Evolutionary conservation across 1,140 invertebrate species (phyloP), one percentile per base, ranked within the genome.

Genomic region (Dendrolimus kikuchii): DNA sequence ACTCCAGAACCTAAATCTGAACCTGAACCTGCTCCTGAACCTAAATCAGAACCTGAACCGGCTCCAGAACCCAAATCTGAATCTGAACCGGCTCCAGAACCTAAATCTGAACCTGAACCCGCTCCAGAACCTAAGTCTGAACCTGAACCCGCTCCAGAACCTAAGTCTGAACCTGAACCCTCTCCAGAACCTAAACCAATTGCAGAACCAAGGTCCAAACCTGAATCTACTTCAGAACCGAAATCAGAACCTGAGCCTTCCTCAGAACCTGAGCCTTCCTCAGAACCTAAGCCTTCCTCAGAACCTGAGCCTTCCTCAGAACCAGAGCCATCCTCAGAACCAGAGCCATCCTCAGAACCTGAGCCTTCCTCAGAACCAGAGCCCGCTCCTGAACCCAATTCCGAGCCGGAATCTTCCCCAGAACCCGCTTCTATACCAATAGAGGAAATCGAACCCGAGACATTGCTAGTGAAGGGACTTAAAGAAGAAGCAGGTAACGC

Each of bases 121-220:
- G 53, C 72, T 46, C 55, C 86, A 5, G 88, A 87, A 73, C 81
- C 88, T 5, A 75, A 82, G 65, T 65, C 81, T 4, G 79, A 86
- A 57, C 83, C 87, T 0, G 82, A 86, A 47, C 80, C 88, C 0
- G 78, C 87, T 47, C 81, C 89, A 0, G 87, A 90, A 66, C 86
- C 88, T 1, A 81, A 87, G 68, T 73, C 88, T 0, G 81, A 87
- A 67, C 71, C 82, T 1, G 79, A 89, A 64, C 83, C 89, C n/a
- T 74, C 74, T 63, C 62, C 83, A n/a, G 81, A 88, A 64, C 81
- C 87, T 4, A 81, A 81, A 62, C 74, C 81, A 5, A 77, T 86
- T 66, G 79, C 89, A 0, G 75, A 81, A 66, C 73, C 79, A 7
- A 62, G 51, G 56, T 62, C 85, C 5, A 81, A 88, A 67, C 78